A percentile compares a stretch with the other conserved stretches of the same genome.
Evolutionary conservation across 2,113 vertebrate species (phyloP).

Genomic region (Ia io): DNA sequence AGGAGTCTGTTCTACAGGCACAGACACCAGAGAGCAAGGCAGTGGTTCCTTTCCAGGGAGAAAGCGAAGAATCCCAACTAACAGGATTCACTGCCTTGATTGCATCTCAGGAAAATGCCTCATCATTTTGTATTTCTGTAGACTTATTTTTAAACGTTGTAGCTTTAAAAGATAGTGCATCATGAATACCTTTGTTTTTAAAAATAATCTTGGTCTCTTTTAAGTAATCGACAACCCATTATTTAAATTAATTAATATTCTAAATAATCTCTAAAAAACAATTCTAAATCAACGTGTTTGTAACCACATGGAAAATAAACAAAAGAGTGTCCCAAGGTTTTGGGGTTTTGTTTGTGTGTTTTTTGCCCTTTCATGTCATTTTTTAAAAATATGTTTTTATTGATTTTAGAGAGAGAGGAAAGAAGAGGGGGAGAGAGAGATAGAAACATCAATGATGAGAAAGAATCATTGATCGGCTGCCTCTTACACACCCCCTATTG

Average conservation of each 20-base stretch:
- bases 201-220: slow-evolving; percentile 23
- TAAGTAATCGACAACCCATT: background rate
- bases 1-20: too few relatives aligned
- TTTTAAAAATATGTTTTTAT: too few relatives aligned
- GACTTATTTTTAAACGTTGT: background rate
- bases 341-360: background rate
- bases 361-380: background rate
- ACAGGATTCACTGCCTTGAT: background rate
- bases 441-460: too few relatives aligned
- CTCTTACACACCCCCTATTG: too few relatives aligned
- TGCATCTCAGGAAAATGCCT: background rate
- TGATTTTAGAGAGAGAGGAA: too few relatives aligned
- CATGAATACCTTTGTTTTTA: slow-evolving; percentile 35
- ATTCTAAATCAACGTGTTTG: slow-evolving; percentile 61
- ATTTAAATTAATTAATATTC: slow-evolving; percentile 49
- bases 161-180: background rate
- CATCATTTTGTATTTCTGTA: slow-evolving; percentile 18
- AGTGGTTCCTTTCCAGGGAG: background rate
- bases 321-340: slow-evolving; percentile 59
- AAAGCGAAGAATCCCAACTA: too few relatives aligned
- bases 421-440: too few relatives aligned
- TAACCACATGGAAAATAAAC: slow-evolving; percentile 49
- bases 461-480: too few relatives aligned
- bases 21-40: background rate
- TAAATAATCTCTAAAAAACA: slow-evolving; percentile 56